Evolutionary conservation across 2,113 vertebrate species (phyloP), one percentile per base, ranked within the genome.

Genomic region (Martes martes): DNA sequence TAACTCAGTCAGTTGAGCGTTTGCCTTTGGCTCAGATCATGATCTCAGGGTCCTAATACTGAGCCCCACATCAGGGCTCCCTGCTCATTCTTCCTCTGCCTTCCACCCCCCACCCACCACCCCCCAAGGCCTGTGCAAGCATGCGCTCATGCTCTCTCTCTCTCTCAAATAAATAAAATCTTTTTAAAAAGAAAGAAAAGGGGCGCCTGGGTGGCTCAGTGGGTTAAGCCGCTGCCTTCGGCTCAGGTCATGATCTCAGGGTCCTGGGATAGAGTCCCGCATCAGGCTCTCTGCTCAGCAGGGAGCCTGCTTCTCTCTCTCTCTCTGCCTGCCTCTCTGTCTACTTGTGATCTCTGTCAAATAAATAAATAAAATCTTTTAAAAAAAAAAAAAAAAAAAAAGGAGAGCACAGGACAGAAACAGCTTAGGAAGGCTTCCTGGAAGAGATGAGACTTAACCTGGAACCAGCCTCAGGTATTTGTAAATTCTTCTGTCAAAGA

Each of bases 81-180:
- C 19, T 73, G 69, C 36, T 39, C 61, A 4, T 26, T 31, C 61
- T 63, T 11, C 26, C 61, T 63, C 61, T 31, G 61, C 61, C 61
- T 63, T 28, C 26, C 4, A 28, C 26, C 61, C 11, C 26, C 11
- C 26, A 63, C 61, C 24, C 24, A 1, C 24, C 61, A 63, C 0
- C 26, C 61, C 61, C 61, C 59, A 57, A 61, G 59, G 59, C 59
- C 23, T 61, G 59, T 61, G 23, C 59, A 61, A 61, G 23, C 23
- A 24, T 9, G 9, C 2, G 3, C 23, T 26, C 3, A 24, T 3
- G 3, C 57, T 9, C 59, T 10, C 8, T 61, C 57, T 5, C n/a
- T 36, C 18, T 69, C n/a, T 71, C 19, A 39, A 24, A 73, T 31
- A 50, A 50, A 50, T 50, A 65, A 33, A 65, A 67, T 67, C 14